Percentiles rank a stretch among this genome's conserved stretches.
Evolutionary conservation across 2,888 invertebrate genomes (phyloP).

Genomic region (Quadroppia sp.): DNA sequence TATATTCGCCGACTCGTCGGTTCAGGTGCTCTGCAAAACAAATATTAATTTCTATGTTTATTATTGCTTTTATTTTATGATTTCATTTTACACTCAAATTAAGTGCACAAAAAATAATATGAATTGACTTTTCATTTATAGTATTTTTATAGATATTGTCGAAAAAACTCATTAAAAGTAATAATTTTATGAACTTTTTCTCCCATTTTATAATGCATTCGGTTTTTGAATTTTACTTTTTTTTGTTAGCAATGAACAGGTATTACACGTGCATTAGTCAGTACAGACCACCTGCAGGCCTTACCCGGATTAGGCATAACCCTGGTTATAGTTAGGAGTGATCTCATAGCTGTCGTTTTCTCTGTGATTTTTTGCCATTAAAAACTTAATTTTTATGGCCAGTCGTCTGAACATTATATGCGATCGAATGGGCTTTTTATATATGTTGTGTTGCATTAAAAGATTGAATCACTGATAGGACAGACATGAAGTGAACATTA

Average conservation of each 20-base stretch:
- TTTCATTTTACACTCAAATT: conserved; percentile 18
- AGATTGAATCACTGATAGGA: conserved; percentile 19
- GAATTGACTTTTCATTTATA: conserved; percentile 16
- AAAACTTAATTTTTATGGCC: background rate
- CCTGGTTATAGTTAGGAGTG: background rate
- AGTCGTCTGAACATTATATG: background rate
- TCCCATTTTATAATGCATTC: background rate
- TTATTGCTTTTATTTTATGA: conserved; percentile 28
- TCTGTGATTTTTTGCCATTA: conserved; percentile 4
- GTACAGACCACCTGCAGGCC: conserved; percentile 20
- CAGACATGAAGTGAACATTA: conserved; percentile 21
- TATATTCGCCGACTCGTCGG: conserved; percentile 11
- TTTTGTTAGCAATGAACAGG: background rate
- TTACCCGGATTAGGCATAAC: conserved; percentile 5
- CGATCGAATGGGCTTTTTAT: background rate
- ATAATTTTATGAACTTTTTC: conserved; percentile 20
- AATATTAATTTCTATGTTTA: conserved; percentile 27
- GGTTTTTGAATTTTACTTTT: background rate
- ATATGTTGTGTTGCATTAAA: conserved; percentile 4
- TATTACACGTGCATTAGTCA: conserved; percentile 15
- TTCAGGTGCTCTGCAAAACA: conserved; percentile 33
- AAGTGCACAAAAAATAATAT: conserved; percentile 22
- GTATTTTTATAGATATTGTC: background rate
- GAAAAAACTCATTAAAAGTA: background rate
- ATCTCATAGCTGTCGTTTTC: conserved; percentile 16